A percentile compares a stretch with the other conserved stretches of the same genome.
Evolutionary conservation across 1,140 invertebrate genomes (phyloP).

Genomic region (Diorhabda elongata): DNA sequence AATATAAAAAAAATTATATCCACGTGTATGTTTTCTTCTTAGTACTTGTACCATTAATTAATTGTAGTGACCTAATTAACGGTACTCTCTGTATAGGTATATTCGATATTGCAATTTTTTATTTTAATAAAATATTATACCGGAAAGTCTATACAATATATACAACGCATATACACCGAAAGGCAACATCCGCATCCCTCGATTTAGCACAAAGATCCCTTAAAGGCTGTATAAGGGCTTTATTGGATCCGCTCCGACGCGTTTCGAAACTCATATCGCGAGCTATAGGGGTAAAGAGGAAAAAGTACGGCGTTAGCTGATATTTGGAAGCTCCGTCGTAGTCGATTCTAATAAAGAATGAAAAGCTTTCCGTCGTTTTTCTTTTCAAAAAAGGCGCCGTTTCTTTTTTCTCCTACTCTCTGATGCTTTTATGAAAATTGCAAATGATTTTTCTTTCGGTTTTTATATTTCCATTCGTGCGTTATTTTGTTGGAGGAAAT

Average conservation of each 20-base stretch:
- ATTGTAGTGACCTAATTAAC: too few species aligned
- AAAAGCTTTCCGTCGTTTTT: neutral
- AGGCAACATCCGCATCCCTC: slow-evolving; percentile 2
- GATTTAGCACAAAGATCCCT: neutral
- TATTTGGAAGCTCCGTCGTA: neutral
- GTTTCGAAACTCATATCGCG: slow-evolving; percentile 26
- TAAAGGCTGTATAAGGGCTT: slow-evolving; percentile 20
- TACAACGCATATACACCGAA: neutral
- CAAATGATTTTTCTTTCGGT: slow-evolving; percentile 1
- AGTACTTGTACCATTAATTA: too few species aligned
- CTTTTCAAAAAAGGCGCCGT: slow-evolving; percentile 6
- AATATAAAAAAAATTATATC: too few species aligned
- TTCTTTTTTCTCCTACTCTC: neutral
- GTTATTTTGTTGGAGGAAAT: neutral
- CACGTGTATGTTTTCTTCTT: too few species aligned
- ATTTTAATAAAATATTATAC: too few species aligned
- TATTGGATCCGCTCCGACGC: slow-evolving; percentile 33
- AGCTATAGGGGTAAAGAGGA: slow-evolving; percentile 20
- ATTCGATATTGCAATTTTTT: too few species aligned
- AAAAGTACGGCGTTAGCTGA: neutral
- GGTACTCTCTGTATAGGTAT: too few species aligned
- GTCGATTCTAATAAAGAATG: slow-evolving; percentile 23
- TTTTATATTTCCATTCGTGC: neutral
- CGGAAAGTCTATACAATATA: too few species aligned
- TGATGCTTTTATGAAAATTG: slow-evolving; percentile 6